These are phyloP conservation scores for Hemiprocne comata DNA, from an alignment of 2,113 vertebrate genomes.

Conservation along the genomic window DNA sequence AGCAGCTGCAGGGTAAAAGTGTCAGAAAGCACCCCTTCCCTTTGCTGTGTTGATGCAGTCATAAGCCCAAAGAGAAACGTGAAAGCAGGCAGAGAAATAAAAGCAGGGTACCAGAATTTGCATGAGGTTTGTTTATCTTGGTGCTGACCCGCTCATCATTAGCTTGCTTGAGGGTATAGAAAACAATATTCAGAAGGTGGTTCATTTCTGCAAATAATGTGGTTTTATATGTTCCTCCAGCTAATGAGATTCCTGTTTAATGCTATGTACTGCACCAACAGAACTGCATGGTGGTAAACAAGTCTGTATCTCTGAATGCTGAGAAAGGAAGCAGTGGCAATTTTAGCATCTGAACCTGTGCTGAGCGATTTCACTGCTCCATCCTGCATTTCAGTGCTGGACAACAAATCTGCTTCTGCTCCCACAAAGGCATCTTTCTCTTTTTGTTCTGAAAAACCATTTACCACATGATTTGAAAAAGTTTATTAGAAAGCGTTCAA, in stretches of 20 bases:
- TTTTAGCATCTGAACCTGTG: neutral
- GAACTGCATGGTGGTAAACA: neutral
- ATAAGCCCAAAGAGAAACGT: neutral
- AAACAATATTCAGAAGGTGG: neutral
- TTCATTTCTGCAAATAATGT: neutral
- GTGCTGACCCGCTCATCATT: neutral
- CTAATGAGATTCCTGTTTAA: neutral
- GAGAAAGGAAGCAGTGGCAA: neutral
- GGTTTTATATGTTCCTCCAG: neutral
- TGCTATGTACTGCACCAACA: neutral
- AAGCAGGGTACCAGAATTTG: neutral
- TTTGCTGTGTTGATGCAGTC: neutral
- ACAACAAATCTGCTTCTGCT: neutral
- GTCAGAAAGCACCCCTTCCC: neutral
- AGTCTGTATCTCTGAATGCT: neutral
- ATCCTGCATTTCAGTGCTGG: neutral
- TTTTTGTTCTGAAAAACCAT: neutral
- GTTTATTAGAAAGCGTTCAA: neutral
- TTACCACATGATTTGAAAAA: neutral
- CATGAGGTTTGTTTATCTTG: neutral
- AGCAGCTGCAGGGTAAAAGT: neutral
- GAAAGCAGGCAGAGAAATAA: neutral
- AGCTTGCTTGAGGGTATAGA: neutral
- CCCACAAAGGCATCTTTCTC: neutral
- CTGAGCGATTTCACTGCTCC: neutral